phyloP scores from a whole-genome alignment of 2,113 vertebrate species.

The Myrmecobius fasciatus region DNA sequence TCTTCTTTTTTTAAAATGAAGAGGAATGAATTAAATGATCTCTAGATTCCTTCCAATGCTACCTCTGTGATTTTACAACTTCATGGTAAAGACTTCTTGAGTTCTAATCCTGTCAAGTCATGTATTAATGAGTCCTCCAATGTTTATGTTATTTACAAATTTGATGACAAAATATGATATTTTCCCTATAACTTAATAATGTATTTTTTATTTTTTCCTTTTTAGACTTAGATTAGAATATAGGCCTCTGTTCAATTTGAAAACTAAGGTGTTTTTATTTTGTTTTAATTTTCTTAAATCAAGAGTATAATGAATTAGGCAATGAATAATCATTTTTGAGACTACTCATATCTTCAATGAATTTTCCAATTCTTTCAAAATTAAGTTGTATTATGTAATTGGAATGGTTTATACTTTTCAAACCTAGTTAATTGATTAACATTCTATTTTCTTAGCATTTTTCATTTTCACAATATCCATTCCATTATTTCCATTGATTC shows the following conservation, averaged over 20 bases:
- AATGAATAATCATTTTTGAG: slow-evolving; percentile 25
- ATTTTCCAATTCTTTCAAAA: slow-evolving; percentile 65
- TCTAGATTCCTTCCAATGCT: neutral
- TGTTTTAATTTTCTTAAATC: neutral
- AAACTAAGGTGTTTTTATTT: neutral
- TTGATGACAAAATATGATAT: neutral
- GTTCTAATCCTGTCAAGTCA: neutral
- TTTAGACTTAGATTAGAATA: neutral
- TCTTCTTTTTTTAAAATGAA: neutral
- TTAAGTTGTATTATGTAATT: slow-evolving; percentile 53
- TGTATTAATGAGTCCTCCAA: neutral
- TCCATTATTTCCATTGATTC: slow-evolving; percentile 72
- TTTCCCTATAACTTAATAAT: neutral
- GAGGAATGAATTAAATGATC: neutral
- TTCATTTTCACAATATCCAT: slow-evolving; percentile 71
- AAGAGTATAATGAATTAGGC: neutral
- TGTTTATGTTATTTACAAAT: neutral
- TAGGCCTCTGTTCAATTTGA: neutral
- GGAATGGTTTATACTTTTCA: slow-evolving; percentile 57
- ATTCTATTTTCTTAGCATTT: slow-evolving; percentile 65
- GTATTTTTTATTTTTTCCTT: neutral
- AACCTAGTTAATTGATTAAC: slow-evolving; percentile 59
- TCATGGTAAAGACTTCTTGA: neutral
- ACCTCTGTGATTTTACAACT: neutral
- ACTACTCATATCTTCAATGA: slow-evolving; percentile 47